These are phyloP conservation scores for Mya arenaria DNA, from an alignment of 1,140 invertebrate genomes.

Conservation along the genomic window DNA sequence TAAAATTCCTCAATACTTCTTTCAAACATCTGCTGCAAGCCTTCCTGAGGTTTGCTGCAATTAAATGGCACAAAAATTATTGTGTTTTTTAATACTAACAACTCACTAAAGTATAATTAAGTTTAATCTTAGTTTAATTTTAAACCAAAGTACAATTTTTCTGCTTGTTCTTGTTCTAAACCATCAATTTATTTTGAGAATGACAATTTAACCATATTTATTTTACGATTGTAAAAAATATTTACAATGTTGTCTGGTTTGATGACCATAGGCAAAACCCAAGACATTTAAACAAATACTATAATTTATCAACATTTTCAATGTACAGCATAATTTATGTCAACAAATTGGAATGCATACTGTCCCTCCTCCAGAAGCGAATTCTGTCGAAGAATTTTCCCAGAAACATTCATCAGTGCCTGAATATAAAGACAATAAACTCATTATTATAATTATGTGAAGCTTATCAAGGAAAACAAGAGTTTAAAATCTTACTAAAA, in stretches of 20 bases:
- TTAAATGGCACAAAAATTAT: neutral
- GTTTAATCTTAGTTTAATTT: neutral
- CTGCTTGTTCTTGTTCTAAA: too few relatives aligned
- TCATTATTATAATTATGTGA: neutral
- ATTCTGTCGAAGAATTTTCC: slow-evolving; percentile 49
- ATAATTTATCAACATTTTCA: neutral
- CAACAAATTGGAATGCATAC: neutral
- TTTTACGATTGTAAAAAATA: neutral
- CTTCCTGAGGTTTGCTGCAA: slow-evolving; percentile 89
- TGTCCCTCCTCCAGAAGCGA: slow-evolving; percentile 31
- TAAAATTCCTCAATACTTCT: slow-evolving; percentile 97
- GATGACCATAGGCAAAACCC: neutral
- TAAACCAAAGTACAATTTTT: neutral
- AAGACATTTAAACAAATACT: neutral
- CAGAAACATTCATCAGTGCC: slow-evolving; percentile 48
- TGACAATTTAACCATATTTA: neutral
- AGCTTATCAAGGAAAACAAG: neutral
- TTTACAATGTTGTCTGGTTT: neutral
- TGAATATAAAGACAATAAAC: slow-evolving; percentile 3
- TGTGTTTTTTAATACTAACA: neutral
- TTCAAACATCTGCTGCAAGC: slow-evolving; percentile 89
- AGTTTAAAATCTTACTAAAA: neutral
- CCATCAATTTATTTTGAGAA: too few relatives aligned
- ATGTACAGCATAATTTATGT: neutral
- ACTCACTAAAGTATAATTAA: neutral